Evolutionary conservation across 2,888 invertebrate genomes (phyloP), one percentile per base, ranked within the genome.

Genomic region (Hirtodrosophila alboralis): DNA sequence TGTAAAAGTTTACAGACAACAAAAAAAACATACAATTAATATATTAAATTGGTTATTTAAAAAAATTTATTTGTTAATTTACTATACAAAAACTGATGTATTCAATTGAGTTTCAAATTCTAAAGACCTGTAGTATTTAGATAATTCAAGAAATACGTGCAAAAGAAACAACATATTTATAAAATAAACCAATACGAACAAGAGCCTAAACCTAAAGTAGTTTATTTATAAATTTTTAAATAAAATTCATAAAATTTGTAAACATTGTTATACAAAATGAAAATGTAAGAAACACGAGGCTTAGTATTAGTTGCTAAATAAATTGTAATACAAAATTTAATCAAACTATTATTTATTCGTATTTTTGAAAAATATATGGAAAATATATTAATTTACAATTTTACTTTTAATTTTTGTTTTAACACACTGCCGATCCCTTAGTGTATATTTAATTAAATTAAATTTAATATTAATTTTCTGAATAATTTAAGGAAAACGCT

Each of bases 1-100:
- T 69, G 51, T 59, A 61, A 44, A 8, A 51, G 37, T 60, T 84
- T 75, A 61, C 56, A 67, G 9, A 59, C 27, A 36, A n/a, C n/a
- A n/a, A n/a, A 63, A 53, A 59, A 64, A 53, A 57, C 34, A 49
- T 31, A 44, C 27, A 58, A 7, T 33, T 48, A 51, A 26, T 56
- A 26, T 56, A 52, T 47, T 49, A 58, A 58, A 49, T 48, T 27
- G 16, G 14, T 31, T 14, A 37, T 37, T 36, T 13, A 62, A 21
- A 18, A 14, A 34, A 23, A 6, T 6, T 23, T 23, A 23, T 7
- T 23, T 23, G 9, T 44, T 44, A 43, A 33, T 18, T 18, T 18
- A 2, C 18, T 5, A 18, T 18, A 18, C 1, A 21, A 9, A 27
- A 51, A n/a, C n/a, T n/a, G n/a, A n/a, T n/a, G 26, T 23, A 28